Evolutionary conservation across 1,140 invertebrate species (phyloP), one percentile per base, ranked within the genome.

Genomic region (Pararge aegeria): DNA sequence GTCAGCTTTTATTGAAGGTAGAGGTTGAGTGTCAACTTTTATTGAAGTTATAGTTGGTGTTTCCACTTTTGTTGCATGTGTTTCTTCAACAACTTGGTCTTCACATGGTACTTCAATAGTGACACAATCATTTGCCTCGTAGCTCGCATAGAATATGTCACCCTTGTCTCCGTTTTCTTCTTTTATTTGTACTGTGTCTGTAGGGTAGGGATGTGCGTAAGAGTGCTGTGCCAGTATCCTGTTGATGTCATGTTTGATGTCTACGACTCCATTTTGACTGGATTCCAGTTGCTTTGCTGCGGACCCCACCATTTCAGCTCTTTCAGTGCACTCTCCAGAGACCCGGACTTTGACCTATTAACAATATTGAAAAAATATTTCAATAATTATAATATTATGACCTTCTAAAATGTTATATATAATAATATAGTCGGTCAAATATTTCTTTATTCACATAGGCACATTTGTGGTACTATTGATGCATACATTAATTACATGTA

Each of bases 261-360:
- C 73, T 83, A 89, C 19, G 74, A 80, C 61, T 75, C 66, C 86
- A 93, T 90, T 71, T 94, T 93, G 62, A 94, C 87, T 61, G 94
- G 95, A 78, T 95, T 95, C 95, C 95, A 96, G 72, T 88, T 93
- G 85, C 93, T 94, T 85, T 95, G 95, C 76, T 95, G 94, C 48
- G 93, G 93, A 19, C 94, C 94, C 95, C 95, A 96, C 95, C 95
- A 96, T 66, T 94, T 91, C 55, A 86, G 66, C 29, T 86, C 74
- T 70, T 88, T 86, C 40, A 88, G 66, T 18, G 67, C 80, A 77
- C 73, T 80, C 69, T 87, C 78, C 48, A 87, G 72, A 50, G 72
- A 77, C 44, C 73, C 78, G 24, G 75, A 66, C 67, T 87, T 78
- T 13, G 72, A 80, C 73, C 83, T 90, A 57, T 21, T 49, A 66